These are phyloP conservation scores for Temnothorax curvispinosus DNA, from an alignment of 1,140 invertebrate species.

Conservation along the genomic window DNA sequence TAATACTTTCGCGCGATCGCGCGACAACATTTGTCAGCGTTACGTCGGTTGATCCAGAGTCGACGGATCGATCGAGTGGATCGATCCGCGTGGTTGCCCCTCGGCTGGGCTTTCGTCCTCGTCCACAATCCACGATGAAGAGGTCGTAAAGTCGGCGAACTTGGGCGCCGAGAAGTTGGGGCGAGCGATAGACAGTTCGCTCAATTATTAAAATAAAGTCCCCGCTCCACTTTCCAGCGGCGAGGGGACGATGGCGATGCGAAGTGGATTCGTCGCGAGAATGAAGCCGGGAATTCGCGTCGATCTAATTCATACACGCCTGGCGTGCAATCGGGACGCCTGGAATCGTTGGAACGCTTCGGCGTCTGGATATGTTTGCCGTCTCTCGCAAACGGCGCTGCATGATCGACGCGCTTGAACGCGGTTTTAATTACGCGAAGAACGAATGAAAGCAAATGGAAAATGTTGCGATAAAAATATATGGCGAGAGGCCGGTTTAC, in stretches of 20 bases:
- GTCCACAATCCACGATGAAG: slow-evolving; percentile 20
- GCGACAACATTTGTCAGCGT: slow-evolving; percentile 67
- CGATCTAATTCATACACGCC: slow-evolving; percentile 63
- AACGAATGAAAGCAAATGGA: slow-evolving; percentile 43
- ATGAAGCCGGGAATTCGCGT: slow-evolving; percentile 55
- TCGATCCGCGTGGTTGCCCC: slow-evolving; percentile 30
- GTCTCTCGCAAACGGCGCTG: slow-evolving; percentile 41
- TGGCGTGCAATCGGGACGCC: slow-evolving; percentile 52
- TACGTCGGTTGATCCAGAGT: slow-evolving; percentile 18
- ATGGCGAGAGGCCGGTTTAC: background rate
- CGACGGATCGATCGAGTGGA: slow-evolving; percentile 49
- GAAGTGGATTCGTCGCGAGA: slow-evolving; percentile 34
- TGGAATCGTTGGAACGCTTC: slow-evolving; percentile 62
- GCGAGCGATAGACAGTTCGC: slow-evolving; percentile 54
- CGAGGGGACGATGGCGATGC: background rate
- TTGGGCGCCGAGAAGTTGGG: slow-evolving; percentile 45
- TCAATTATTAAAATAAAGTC: slow-evolving; percentile 76
- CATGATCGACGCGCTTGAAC: slow-evolving; percentile 38
- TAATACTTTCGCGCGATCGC: slow-evolving; percentile 63
- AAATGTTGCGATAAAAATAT: slow-evolving; percentile 47
- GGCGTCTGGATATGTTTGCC: slow-evolving; percentile 49
- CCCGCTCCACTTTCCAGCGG: slow-evolving; percentile 19
- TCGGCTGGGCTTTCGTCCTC: slow-evolving; percentile 9
- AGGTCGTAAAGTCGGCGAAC: slow-evolving; percentile 18
- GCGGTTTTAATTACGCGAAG: slow-evolving; percentile 51